Conservation (phyloP, 2,888 invertebrate genomes). For the Carpatolechia fugitivella region DNA sequence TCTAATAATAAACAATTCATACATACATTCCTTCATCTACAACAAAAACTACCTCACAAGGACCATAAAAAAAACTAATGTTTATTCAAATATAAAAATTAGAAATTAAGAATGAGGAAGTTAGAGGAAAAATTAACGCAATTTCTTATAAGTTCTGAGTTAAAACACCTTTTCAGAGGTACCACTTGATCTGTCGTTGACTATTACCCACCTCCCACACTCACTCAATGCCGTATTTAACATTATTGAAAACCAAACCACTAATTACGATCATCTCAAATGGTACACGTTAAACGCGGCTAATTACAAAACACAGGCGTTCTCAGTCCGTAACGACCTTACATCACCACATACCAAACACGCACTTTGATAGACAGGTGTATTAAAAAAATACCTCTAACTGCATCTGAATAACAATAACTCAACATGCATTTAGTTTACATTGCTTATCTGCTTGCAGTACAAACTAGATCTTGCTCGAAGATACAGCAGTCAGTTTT, state of each 20-base stretch:
- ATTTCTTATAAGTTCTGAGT: no score
- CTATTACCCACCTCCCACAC: background rate
- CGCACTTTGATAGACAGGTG: slow-evolving; percentile 20
- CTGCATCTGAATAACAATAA: background rate
- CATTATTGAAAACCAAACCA: slow-evolving; percentile 1
- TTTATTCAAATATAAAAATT: no score
- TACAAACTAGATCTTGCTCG: slow-evolving; percentile 2
- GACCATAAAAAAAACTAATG: no score
- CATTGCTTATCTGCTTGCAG: background rate
- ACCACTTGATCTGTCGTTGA: background rate
- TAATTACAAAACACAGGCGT: slow-evolving; percentile 9
- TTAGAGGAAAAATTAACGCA: no score
- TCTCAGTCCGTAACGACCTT: slow-evolving; percentile 1
- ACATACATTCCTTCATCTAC: no score
- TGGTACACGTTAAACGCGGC: background rate
- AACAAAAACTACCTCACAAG: no score
- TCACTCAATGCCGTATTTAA: background rate
- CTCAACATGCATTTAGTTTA: background rate
- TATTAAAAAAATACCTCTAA: slow-evolving; percentile 11
- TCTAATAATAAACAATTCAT: no score
- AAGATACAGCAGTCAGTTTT: background rate
- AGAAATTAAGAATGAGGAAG: no score
- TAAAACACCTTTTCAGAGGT: no score
- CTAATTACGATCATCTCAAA: background rate
- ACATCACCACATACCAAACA: slow-evolving; percentile 15